phyloP scores from a whole-genome alignment of 2,113 vertebrate genomes.

The Malurus elegans region DNA sequence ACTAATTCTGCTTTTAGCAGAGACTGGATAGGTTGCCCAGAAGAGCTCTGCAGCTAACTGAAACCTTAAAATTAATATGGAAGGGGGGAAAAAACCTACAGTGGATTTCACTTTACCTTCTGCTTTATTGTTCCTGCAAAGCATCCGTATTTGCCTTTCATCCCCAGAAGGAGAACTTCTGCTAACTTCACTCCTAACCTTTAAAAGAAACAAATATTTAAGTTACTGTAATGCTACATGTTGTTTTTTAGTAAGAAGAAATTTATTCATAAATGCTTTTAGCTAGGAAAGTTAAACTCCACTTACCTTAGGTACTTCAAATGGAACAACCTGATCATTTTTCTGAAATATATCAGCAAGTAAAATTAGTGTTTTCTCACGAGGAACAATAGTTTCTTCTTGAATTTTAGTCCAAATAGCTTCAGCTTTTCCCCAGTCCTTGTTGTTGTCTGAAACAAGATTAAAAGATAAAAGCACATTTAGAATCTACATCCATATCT shows the following conservation, averaged over 20 bases:
- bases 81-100: not conserved
- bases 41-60: not conserved
- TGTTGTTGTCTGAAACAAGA: conserved; percentile 75
- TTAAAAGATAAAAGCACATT: not conserved
- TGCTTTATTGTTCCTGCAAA: conserved; percentile 70
- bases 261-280: not conserved
- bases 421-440: conserved; percentile 84
- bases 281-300: not conserved
- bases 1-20: not conserved
- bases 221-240: not conserved
- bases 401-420: conserved; percentile 92
- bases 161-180: not conserved
- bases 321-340: conserved; percentile 85
- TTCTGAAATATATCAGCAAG: conserved; percentile 82
- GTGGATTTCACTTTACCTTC: conserved; percentile 72
- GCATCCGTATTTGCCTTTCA: conserved; percentile 37
- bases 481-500: not conserved
- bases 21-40: not conserved
- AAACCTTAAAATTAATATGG: not conserved
- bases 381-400: conserved; percentile 90
- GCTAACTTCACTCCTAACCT: conserved; percentile 72
- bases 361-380: conserved; percentile 81
- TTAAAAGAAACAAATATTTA: conserved; percentile 50
- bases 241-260: not conserved
- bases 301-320: conserved; percentile 88